Evolutionary conservation across 2,113 vertebrate genomes (phyloP), one percentile per base, ranked within the genome.

Genomic region (Anguilla rostrata): DNA sequence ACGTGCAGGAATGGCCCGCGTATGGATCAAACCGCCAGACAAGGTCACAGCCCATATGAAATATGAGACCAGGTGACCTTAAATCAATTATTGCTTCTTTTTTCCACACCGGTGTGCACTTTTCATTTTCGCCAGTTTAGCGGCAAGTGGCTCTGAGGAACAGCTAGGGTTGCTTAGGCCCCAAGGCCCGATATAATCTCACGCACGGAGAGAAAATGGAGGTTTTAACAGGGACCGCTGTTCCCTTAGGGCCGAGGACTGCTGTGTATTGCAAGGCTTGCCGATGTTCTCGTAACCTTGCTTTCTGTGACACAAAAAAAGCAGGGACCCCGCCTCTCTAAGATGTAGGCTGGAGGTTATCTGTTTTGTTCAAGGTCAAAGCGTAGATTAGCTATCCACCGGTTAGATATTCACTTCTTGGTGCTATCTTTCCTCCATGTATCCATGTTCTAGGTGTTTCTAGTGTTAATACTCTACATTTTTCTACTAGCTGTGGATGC

Each of bases 41-140:
- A 82, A 85, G 85, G 87, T 90, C 80, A 84, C 57, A 56, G 85
- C 85, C 81, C 78, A 49, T 85, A 57, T 86, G 81, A 91, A 87
- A 89, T 71, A 78, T 39, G 81, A 88, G 90, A 26, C 85, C 80
- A 82, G 29, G 49, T 89, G 89, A 93, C 92, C 91, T 91, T 88
- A 87, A 18, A 46, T 83, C 86, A 88, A 88, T 88, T 87, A 83
- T 87, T 83, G 22, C 75, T 79, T 18, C 40, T 39, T 66, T 78
- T n/a, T 66, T 78, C 60, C 81, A 49, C 7, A 7, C 6, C 79
- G 82, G 57, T 75, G 43, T 83, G 56, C 83, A 82, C 85, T 84
- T 89, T 87, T 87, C 56, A 78, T 91, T 87, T 87, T 87, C 56
- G 60, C 82, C 86, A 80, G n/a, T 86, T 39, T 63, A 84, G 83